Base-by-base conservation (phyloP, 2,113 vertebrate genomes). In the Cochlearius cochlearius region DNA sequence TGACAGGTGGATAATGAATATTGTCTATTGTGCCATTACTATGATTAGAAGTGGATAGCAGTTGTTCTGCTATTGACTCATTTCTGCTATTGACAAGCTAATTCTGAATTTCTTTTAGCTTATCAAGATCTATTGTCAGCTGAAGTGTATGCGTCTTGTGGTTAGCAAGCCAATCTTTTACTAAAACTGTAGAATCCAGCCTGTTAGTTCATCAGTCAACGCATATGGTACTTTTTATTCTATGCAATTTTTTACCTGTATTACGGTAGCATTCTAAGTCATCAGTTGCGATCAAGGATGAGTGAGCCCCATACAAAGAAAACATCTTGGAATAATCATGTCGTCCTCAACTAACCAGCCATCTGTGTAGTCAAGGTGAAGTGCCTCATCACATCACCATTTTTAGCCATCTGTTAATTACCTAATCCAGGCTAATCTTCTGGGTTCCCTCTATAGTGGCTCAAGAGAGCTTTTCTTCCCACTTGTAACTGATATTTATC, bases 1-100 rank as follows among this genome's bases (percentile, higher is more conserved):
- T 98, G 97, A 95, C 97, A 97, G 92, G 82, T 95, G 90, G 95
- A 96, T 98, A 97, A 98, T 98, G 88, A 96, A 95, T 97, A 97
- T 98, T 97, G 97, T 97, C 97, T 98, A 94, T 92, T 98, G 96
- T 96, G 96, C 92, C 96, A 94, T 97, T 98, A 94, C 91, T 86
- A 52, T 91, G 88, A 97, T 94, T 93, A 97, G 90, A 90, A 96
- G 62, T 74, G 74, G 56, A 96, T 92, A 96, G 87, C 45, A 95
- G 59, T 97, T 97, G 78, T 96, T 97, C 87, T 93, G 39, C 93
- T 98, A 97, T 97, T 96, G 97, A 98, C 88, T 96, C 64, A 90
- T 95, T 83, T 81, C 77, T 95, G 84, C 43, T 97, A 98, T 98
- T 96, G 97, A 98, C 97, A 98, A 95, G 81, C 29, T 94, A 92